These are phyloP conservation scores for Unio delphinus DNA, from an alignment of 2,888 invertebrate genomes.

Conservation along the genomic window DNA sequence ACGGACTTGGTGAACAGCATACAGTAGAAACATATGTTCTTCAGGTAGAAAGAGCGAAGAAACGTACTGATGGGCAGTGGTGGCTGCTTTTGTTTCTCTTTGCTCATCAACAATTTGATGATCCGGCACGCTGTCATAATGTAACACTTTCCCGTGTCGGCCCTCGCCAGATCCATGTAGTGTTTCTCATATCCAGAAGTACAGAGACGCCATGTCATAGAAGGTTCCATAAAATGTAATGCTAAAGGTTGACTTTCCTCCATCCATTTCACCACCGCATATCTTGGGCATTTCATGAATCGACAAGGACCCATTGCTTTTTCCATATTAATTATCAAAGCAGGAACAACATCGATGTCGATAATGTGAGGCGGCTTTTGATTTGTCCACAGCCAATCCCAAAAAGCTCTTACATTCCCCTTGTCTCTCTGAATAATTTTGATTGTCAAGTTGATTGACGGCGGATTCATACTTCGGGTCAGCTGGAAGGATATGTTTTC, in stretches of 20 bases:
- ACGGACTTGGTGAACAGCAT: conserved; percentile 9
- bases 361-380: no score
- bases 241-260: conserved; percentile 11
- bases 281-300: conserved; percentile 24
- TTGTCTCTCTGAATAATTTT: neutral
- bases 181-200: conserved; percentile 41
- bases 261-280: conserved; percentile 41
- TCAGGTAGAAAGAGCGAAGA: conserved; percentile 31
- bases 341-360: no score
- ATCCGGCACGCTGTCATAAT: conserved; percentile 39
- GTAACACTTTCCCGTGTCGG: conserved; percentile 17
- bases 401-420: neutral
- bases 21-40: conserved; percentile 29
- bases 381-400: neutral
- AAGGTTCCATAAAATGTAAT: conserved; percentile 9
- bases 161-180: conserved; percentile 29
- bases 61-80: conserved; percentile 18
- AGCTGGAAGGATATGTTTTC: conserved; percentile 6
- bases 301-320: neutral
- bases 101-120: conserved; percentile 22
- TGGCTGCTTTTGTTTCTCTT: neutral
- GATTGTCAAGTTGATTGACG: conserved; percentile 29
- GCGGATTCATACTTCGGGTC: conserved; percentile 21
- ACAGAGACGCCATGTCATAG: conserved; percentile 33
- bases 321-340: no score